Percentiles rank a stretch among this genome's conserved stretches.
phyloP scores from a whole-genome alignment of 2,888 invertebrate genomes.

The Ectemnius cavifrons region DNA sequence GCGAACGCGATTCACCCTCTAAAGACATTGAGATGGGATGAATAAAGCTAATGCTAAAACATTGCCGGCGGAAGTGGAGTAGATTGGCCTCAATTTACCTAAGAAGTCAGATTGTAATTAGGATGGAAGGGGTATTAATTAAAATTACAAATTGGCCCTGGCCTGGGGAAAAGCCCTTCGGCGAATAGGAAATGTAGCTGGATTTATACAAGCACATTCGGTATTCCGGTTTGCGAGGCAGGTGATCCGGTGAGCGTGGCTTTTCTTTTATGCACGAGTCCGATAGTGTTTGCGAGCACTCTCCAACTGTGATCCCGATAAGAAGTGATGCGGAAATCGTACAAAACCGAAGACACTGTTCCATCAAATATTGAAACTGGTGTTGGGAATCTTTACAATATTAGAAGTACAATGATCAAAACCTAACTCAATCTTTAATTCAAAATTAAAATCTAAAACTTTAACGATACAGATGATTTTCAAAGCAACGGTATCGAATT shows the following conservation, averaged over 20 bases:
- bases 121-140: neutral
- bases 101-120: slow-evolving; percentile 1
- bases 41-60: neutral
- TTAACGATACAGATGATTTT: no score
- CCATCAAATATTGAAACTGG: no score
- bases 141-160: no score
- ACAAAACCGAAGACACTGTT: no score
- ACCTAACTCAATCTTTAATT: no score
- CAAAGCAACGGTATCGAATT: neutral
- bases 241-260: slow-evolving; percentile 45
- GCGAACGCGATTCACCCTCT: no score
- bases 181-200: slow-evolving; percentile 22
- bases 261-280: slow-evolving; percentile 31
- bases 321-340: no score
- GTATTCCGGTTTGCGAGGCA: slow-evolving; percentile 38
- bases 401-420: no score
- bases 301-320: slow-evolving; percentile 5
- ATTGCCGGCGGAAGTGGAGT: neutral
- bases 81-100: slow-evolving; percentile 1
- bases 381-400: no score
- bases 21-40: neutral
- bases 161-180: no score
- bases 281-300: slow-evolving; percentile 43
- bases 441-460: no score
- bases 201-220: slow-evolving; percentile 29